A percentile compares a stretch with the other conserved stretches of the same genome.
Evolutionary conservation across 2,113 vertebrate species (phyloP).

Genomic region (Oreochromis aureus): DNA sequence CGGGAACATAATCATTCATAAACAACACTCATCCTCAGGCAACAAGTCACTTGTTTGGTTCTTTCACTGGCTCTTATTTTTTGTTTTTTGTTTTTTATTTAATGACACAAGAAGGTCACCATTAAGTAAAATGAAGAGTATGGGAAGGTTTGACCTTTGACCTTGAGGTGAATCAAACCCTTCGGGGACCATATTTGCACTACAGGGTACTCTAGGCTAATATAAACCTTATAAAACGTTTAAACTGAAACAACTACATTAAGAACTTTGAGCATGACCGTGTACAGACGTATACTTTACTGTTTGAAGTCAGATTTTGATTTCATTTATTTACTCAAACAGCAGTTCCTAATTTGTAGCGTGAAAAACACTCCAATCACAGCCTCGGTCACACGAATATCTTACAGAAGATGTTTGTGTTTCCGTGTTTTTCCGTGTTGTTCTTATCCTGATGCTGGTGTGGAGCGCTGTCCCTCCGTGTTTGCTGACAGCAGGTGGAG

Average conservation of each 20-base stretch:
- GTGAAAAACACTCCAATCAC: accelerated
- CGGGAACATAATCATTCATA: no score
- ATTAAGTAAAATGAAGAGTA: background rate
- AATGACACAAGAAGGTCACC: background rate
- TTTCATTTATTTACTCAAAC: background rate
- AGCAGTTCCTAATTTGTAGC: accelerated
- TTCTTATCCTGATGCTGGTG: background rate
- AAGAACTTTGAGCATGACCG: background rate
- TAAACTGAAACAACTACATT: background rate
- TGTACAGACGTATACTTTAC: background rate
- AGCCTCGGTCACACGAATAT: background rate
- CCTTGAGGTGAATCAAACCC: background rate
- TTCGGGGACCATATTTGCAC: background rate
- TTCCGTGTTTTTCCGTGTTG: background rate
- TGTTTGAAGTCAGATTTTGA: background rate
- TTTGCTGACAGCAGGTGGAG: background rate
- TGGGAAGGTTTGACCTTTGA: background rate
- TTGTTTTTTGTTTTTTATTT: background rate
- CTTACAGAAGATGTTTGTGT: background rate
- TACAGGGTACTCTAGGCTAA: accelerated
- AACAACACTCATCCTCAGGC: no score
- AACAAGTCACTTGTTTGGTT: no score
- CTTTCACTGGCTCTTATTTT: no score
- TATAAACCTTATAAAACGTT: background rate
- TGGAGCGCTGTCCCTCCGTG: background rate